A percentile compares a stretch with the other conserved stretches of the same genome.
Conservation (phyloP, 2,797 vertebrate genomes). For the Amblyraja radiata region DNA sequence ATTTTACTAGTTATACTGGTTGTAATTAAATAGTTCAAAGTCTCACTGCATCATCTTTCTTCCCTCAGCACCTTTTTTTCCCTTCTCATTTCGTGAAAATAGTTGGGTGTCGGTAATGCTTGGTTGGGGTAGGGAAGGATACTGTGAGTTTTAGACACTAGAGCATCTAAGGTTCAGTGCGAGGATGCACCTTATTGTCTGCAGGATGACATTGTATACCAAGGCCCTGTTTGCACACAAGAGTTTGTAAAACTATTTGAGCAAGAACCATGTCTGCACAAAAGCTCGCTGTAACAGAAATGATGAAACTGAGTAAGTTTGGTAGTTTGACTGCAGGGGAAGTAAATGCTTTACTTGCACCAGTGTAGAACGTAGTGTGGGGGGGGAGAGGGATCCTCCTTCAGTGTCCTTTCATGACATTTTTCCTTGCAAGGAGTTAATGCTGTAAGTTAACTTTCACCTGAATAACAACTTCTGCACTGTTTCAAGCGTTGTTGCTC, state of each 20-base stretch:
- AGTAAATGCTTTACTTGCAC: background rate
- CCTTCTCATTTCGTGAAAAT: background rate
- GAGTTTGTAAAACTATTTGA: background rate
- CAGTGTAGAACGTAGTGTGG: background rate
- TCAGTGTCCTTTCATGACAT: background rate
- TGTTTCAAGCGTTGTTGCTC: background rate
- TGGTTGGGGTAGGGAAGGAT: background rate
- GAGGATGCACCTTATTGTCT: background rate
- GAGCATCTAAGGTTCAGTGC: background rate
- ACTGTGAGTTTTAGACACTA: background rate
- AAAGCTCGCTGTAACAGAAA: no score
- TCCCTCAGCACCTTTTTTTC: background rate
- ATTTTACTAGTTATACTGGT: background rate
- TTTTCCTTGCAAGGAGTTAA: background rate
- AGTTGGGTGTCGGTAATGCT: background rate
- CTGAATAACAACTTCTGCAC: slow-evolving; percentile 42
- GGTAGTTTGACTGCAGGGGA: no score
- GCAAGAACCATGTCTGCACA: background rate
- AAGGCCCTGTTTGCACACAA: background rate
- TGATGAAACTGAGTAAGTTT: background rate
- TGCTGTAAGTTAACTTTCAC: background rate
- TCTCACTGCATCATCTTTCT: background rate
- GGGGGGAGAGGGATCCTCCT: no score
- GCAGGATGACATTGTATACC: background rate
- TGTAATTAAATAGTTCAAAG: background rate